These are phyloP conservation scores for Siniperca knerii DNA, from an alignment of 2,113 vertebrate genomes.

Conservation along the genomic window DNA sequence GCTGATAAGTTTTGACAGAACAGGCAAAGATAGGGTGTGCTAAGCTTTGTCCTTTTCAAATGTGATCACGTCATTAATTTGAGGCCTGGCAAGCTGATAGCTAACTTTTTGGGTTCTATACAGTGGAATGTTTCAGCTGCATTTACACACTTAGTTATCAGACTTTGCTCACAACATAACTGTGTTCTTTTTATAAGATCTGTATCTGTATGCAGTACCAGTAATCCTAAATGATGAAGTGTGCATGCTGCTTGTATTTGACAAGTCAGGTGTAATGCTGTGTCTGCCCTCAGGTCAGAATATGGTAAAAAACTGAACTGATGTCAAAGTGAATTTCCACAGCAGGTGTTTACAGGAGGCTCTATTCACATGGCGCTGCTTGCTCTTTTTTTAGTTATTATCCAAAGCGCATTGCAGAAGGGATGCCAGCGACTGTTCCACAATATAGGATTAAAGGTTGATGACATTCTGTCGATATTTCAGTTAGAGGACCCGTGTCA, in stretches of 20 bases:
- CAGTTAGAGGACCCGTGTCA: slow-evolving; percentile 42
- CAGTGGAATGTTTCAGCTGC: not conserved
- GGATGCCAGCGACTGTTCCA: slow-evolving; percentile 27
- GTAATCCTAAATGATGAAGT: slow-evolving; percentile 28
- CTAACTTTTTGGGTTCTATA: not conserved
- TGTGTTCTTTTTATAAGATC: not conserved
- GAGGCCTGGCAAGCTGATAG: not conserved
- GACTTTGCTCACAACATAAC: no score
- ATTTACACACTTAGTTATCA: not conserved
- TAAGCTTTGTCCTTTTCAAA: slow-evolving; percentile 29
- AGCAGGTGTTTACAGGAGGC: slow-evolving; percentile 42
- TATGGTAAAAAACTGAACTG: slow-evolving; percentile 25
- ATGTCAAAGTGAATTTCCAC: slow-evolving; percentile 37
- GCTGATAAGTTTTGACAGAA: slow-evolving; percentile 47
- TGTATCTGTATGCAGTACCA: not conserved
- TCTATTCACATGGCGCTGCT: slow-evolving; percentile 28
- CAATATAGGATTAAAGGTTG: slow-evolving; percentile 40
- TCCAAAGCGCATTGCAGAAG: slow-evolving; percentile 49
- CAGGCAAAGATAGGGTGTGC: slow-evolving; percentile 23
- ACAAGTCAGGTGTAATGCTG: not conserved
- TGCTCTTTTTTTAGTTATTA: slow-evolving; percentile 45
- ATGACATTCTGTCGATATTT: slow-evolving; percentile 61
- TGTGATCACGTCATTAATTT: slow-evolving; percentile 8
- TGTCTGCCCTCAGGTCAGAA: slow-evolving; percentile 24
- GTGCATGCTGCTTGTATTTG: not conserved